Conservation (phyloP, 2,113 vertebrate species). For the Hippocampus comes region DNA sequence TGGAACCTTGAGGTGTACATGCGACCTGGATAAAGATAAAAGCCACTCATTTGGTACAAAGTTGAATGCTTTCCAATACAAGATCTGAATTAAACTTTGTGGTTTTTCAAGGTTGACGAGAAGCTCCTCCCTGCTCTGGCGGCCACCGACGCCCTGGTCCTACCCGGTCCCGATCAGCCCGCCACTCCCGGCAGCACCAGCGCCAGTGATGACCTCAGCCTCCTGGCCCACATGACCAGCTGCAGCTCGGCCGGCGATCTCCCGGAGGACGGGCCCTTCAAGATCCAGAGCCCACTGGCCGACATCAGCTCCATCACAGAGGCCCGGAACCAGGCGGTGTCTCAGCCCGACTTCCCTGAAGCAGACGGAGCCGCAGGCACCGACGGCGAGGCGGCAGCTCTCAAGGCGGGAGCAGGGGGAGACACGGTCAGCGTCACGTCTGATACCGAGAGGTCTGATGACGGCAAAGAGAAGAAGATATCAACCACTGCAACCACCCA, state of each 20-base stretch:
- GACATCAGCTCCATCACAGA: slow-evolving; percentile 84
- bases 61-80: neutral
- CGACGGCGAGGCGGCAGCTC: slow-evolving; percentile 75
- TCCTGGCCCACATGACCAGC: slow-evolving; percentile 90
- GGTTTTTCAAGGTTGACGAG: slow-evolving; percentile 76
- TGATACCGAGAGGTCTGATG: slow-evolving; percentile 95
- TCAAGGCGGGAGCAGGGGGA: slow-evolving; percentile 87
- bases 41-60: neutral
- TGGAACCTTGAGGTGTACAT: no score
- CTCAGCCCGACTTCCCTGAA: slow-evolving; percentile 78
- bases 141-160: slow-evolving; percentile 81
- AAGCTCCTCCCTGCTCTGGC: slow-evolving; percentile 93
- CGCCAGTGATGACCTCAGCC: slow-evolving; percentile 89
- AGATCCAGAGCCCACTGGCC: slow-evolving; percentile 78
- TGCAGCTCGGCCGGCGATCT: slow-evolving; percentile 76
- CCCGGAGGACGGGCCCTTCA: slow-evolving; percentile 71
- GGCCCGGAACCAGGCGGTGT: slow-evolving; percentile 74
- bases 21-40: no score
- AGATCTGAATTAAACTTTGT: neutral
- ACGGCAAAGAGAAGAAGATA: slow-evolving; percentile 97
- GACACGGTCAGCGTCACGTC: slow-evolving; percentile 79
- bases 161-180: slow-evolving; percentile 80
- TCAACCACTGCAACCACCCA: slow-evolving; percentile 96
- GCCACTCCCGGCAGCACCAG: slow-evolving; percentile 64
- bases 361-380: slow-evolving; percentile 77